Evolutionary conservation across 92 coral and sea anemone species (phyloP), one percentile per base, ranked within the genome.

Genomic region (Micromussa lordhowensis): DNA sequence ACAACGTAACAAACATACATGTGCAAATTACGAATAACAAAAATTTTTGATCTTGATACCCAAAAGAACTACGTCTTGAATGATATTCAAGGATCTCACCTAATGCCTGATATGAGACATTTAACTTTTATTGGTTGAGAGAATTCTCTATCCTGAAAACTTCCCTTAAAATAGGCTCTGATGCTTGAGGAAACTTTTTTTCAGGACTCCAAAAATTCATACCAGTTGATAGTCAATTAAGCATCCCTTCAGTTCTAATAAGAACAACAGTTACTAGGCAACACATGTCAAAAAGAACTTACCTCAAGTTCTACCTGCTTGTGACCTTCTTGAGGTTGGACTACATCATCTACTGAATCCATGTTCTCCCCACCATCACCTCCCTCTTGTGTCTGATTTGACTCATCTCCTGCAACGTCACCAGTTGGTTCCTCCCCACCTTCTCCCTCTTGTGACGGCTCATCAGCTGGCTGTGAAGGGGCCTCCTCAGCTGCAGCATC

Each of bases 391-490:
- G 28, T 16, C 66, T 75, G 81, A 79, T 78, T 59, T 58, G 81
- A n/a, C 24, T 75, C 90, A 64, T 74, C 83, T 68, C 73, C 87
- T 28, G n/a, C 86, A 54, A 38, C 86, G 48, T 28, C 63, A 58
- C 17, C 68, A 48, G 72, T 76, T 75, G 88, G 3, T 57, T 79
- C 61, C 36, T 68, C 74, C 35, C 19, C 88, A 49, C 49, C 86
- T 35, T 77, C 82, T 57, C 32, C 89, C 78, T 38, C 86, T 40
- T 54, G 89, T 84, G 51, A 72, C 61, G 44, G 86, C 77, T 63
- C 92, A 35, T 75, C 72, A 4, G 22, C 88, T 14, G 29, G 68
- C 21, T 64, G 68, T 53, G 82, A 59, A 24, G 68, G 36, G 14
- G 78, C 18, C 78, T 79, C 84, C 24, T 71, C 87, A 84, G 64